Evolutionary conservation across 2,797 vertebrate genomes (phyloP).

Genomic region (Heteromormyrus szaboi): DNA sequence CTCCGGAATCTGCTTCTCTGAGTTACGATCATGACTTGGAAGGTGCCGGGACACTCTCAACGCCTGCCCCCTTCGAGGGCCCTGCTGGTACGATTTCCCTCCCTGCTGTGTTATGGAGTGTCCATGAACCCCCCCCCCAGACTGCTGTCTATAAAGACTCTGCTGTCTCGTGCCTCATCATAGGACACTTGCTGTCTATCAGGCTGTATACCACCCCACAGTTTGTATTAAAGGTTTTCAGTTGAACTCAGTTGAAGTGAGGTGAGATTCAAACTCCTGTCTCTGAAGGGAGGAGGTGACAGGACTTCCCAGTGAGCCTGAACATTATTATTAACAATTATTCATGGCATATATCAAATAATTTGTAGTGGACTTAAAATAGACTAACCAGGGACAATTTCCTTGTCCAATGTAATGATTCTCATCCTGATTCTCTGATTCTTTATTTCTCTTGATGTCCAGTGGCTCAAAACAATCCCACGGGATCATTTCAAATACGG

Average conservation of each 20-base stretch:
- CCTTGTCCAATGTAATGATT: background rate
- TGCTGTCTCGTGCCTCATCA: background rate
- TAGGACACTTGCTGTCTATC: background rate
- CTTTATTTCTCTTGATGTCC: background rate
- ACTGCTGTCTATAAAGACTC: background rate
- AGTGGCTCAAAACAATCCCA: background rate
- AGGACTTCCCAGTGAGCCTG: background rate
- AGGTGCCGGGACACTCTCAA: background rate
- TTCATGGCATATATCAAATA: background rate
- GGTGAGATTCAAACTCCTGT: background rate
- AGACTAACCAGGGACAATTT: background rate
- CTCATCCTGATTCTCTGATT: background rate
- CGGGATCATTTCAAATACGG: background rate
- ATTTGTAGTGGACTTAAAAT: background rate
- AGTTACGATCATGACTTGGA: background rate
- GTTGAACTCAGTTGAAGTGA: background rate
- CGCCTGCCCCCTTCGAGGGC: background rate
- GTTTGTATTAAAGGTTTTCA: background rate
- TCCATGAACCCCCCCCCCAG: background rate
- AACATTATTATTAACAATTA: background rate
- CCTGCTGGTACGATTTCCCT: background rate
- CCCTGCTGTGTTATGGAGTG: background rate
- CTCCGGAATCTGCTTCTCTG: background rate
- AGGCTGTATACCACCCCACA: background rate
- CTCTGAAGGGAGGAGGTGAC: background rate